Evolutionary conservation across 2,888 invertebrate species (phyloP), one percentile per base, ranked within the genome.

Genomic region (Leptinotarsa peninsularis): DNA sequence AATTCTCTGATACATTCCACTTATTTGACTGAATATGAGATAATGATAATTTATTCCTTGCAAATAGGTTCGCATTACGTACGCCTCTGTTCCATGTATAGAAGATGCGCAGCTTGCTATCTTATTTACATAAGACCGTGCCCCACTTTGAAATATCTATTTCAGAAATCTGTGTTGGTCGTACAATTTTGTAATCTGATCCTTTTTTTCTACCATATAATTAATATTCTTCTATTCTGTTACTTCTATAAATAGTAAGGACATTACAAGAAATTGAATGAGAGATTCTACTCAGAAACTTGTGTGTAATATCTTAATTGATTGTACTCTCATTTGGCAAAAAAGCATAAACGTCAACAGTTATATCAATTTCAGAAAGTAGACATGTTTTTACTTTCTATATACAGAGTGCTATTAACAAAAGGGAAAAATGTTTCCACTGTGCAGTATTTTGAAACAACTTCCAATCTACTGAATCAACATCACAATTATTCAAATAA

Each of bases 111-210:
- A 70, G 56, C 21, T 58, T 49, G 58, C 54, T 75, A 75, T 76
- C 78, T 78, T 76, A 81, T 82, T 82, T 82, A 78, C 81, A 82
- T 82, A 81, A 82, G 81, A 78, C 81, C 81, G 76, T 80, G 82
- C 79, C 81, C 81, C 76, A 82, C 80, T 79, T 81, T 75, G 76
- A 72, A 80, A 80, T 75, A 79, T 76, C 76, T 69, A 74, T 74
- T 73, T 76, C 73, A 73, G 67, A 63, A 70, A 75, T 75, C 72
- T 72, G 49, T 67, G 58, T 70, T 70, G 70, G 33, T 43, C 18
- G 63, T 63, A 63, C 1, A 43, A 33, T 63, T n/a, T 63, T 63
- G 63, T 43, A 63, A 63, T 63, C 63, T 63, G 21, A 58, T 58
- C 4, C 58, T 14, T 58, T 27, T 23, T 27, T 27, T 58, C 14